Evolutionary conservation across 2,113 vertebrate species (phyloP), one percentile per base, ranked within the genome.

Genomic region (Lamprologus speciosus): DNA sequence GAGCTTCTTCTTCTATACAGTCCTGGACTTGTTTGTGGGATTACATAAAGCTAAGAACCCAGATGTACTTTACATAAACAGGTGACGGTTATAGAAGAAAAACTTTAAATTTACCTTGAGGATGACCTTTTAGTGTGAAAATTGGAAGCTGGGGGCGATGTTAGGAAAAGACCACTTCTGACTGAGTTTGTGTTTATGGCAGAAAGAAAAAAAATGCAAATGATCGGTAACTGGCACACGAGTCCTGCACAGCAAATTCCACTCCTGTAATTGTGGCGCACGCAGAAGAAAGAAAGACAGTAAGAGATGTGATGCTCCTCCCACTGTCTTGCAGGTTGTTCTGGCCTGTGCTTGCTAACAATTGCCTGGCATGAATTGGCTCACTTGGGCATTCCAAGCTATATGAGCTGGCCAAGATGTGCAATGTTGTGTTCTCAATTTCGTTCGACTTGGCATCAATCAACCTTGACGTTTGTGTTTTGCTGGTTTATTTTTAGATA

Each of bases 51-150:
- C 65, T 42, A 23, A 45, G 37, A 26, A 9, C 21, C n/a, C 37
- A 45, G 21, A 73, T 17, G 40, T 1, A 1, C 37, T 73, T 1
- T 17, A 28, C 40, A 73, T 47, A 47, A 45, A 73, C 21, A 73
- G 14, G 0, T 3, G 40, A 26, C 1, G 0, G 68, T 47, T 73
- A 26, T 28, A 3, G n/a, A 73, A 47, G 21, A 45, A 26, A 11
- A 11, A 45, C 8, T 45, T 23, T 26, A 3, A 26, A 73, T 45
- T 26, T 73, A 16, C 4, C 9, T 23, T 26, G 9, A 47, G 1
- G 9, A 47, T 9, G 6, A 47, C 0, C 40, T 75, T 9, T 75
- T 47, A 10, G 42, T 19, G 42, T 7, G 23, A 47, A 45, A 26
- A 75, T 16, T 45, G 16, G 9, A 28, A 31, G 1, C 14, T 19